Base-by-base conservation (phyloP, 1,140 invertebrate genomes). In the Brachionus rotundiformis region DNA sequence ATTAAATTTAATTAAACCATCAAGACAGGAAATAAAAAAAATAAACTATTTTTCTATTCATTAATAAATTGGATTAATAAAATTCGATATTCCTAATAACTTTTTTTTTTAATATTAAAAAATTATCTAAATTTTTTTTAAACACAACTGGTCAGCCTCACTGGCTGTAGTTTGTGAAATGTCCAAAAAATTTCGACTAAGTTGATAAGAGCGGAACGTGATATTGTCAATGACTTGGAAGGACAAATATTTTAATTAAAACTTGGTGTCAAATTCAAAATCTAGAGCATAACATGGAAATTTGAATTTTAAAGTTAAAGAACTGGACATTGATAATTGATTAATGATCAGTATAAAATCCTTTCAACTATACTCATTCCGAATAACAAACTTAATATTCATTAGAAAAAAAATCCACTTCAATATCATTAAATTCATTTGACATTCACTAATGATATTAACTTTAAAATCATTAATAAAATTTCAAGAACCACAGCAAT, bases 371-470 rank as follows among this genome's bases (percentile, higher is more conserved):
- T 44, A 13, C 23, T 19, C 19, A 44, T 44, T 44, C 36, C 36
- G 41, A 73, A n/a, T n/a, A n/a, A 73, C 36, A 73, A 44, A 41
- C 41, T 73, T 25, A 73, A 73, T 44, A 73, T 73, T 73, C 63
- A 73, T 73, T 73, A 73, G 19, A 2, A 65, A 65, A 65, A 65
- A n/a, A 73, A 44, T 11, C 68, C 68, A 73, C 68, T 73, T 73
- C 36, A 73, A 44, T 44, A 44, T 73, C 68, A 73, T 44, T 73
- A 73, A 71, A 44, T 73, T 68, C 63, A 41, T 73, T 73, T 73
- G 68, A 73, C 68, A 73, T 73, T 73, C 68, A 73, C 68, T 73
- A 44, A 73, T 44, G 39, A 44, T 73, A 73, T 73, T 73, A 73
- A 73, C 68, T 73, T 73, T 73, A 19, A 73, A 73, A 44, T 73